Conservation (phyloP, 2,113 vertebrate genomes). For the Thinocorus orbignyianus region DNA sequence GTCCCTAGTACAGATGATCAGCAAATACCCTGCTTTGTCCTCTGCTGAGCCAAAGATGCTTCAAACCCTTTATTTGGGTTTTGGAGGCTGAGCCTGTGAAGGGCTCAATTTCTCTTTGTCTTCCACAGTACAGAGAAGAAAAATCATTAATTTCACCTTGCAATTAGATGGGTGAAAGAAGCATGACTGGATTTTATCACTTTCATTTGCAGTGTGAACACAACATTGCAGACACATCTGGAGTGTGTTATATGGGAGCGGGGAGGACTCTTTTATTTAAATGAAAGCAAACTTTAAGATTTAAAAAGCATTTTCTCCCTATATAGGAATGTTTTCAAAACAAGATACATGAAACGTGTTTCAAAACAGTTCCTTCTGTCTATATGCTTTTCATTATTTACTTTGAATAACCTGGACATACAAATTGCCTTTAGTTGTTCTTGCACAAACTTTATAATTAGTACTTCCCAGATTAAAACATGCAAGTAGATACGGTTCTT, state of each 20-base stretch:
- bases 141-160: background rate
- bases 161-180: background rate
- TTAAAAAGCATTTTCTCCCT: background rate
- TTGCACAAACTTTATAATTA: conserved; percentile 5
- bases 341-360: background rate
- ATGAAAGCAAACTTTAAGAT: background rate
- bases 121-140: background rate
- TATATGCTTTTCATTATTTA: background rate
- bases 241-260: background rate
- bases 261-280: background rate
- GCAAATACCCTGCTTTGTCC: background rate
- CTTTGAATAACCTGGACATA: background rate
- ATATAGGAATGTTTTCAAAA: background rate
- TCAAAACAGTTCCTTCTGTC: background rate
- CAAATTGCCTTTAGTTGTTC: background rate
- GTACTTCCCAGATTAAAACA: background rate
- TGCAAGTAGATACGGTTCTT: background rate
- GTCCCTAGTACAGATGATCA: background rate
- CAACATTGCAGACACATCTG: background rate
- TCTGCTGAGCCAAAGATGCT: background rate
- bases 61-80: background rate
- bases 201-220: background rate
- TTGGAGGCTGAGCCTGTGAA: background rate
- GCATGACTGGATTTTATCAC: background rate
- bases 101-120: background rate